These are phyloP conservation scores for Rhagoletis pomonella DNA, from an alignment of 1,140 invertebrate species.

Conservation along the genomic window DNA sequence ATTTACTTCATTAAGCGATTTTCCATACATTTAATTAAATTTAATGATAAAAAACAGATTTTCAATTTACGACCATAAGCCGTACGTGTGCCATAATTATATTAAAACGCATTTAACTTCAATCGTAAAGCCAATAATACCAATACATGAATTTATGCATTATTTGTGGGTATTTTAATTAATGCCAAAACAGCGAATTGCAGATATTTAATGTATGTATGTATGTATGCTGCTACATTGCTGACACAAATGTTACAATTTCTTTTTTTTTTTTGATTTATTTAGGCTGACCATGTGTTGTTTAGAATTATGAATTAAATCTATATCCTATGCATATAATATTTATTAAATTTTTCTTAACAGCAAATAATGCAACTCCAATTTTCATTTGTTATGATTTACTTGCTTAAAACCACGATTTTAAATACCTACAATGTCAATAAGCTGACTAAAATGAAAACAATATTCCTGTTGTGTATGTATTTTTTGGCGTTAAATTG, in stretches of 20 bases:
- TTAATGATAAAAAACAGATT: constrained; percentile 34
- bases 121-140: constrained; percentile 35
- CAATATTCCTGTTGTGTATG: too few relatives aligned
- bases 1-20: constrained; percentile 26
- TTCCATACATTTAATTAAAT: not conserved
- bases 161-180: constrained; percentile 36
- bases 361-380: not conserved
- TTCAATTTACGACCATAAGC: constrained; percentile 6
- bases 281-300: not conserved
- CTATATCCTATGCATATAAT: not conserved
- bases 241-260: not conserved
- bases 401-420: too few relatives aligned
- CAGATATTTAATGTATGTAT: not conserved
- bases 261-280: not conserved
- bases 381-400: too few relatives aligned
- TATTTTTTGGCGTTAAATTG: too few relatives aligned
- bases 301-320: not conserved
- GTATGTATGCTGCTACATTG: not conserved
- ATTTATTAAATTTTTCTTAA: not conserved
- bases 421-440: too few relatives aligned
- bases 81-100: not conserved
- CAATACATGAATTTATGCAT: constrained; percentile 10
- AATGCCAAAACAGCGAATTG: not conserved
- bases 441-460: too few relatives aligned
- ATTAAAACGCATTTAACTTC: constrained; percentile 11